phyloP scores from a whole-genome alignment of 2,797 vertebrate genomes.

The Helarctos malayanus region DNA sequence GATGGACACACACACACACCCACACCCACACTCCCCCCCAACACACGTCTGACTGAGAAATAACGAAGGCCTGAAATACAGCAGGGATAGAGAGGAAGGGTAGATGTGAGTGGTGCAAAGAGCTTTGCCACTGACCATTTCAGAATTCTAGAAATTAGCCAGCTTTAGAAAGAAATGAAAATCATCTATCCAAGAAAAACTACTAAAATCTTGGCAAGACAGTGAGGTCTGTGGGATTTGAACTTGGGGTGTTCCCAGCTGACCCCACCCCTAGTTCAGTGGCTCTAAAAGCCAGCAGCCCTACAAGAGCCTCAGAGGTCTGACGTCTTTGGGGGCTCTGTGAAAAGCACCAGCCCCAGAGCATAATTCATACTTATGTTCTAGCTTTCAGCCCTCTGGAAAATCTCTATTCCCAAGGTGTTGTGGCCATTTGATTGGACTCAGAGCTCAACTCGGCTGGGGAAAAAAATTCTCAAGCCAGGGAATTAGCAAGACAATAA shows the following conservation, averaged over 20 bases:
- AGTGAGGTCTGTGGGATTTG: background rate
- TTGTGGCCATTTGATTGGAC: background rate
- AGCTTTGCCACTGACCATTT: background rate
- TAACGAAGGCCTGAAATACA: background rate
- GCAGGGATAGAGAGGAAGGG: background rate
- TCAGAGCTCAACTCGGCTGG: background rate
- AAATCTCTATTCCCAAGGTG: background rate
- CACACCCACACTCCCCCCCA: background rate
- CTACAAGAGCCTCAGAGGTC: background rate
- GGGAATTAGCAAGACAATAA: background rate
- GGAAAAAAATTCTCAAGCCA: background rate
- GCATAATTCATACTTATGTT: background rate
- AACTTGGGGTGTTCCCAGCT: background rate
- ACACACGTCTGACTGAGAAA: background rate
- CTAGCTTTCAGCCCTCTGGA: background rate
- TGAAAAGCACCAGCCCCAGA: background rate
- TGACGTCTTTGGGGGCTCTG: background rate
- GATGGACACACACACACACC: background rate
- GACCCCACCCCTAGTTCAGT: background rate
- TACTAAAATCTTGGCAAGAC: background rate
- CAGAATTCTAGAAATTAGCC: background rate
- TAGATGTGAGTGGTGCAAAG: background rate
- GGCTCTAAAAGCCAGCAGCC: background rate
- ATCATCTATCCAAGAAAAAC: background rate
- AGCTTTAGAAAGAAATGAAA: background rate